Evolutionary conservation across 2,888 invertebrate species (phyloP), one percentile per base, ranked within the genome.

Genomic region (Drosophila nigricruria): DNA sequence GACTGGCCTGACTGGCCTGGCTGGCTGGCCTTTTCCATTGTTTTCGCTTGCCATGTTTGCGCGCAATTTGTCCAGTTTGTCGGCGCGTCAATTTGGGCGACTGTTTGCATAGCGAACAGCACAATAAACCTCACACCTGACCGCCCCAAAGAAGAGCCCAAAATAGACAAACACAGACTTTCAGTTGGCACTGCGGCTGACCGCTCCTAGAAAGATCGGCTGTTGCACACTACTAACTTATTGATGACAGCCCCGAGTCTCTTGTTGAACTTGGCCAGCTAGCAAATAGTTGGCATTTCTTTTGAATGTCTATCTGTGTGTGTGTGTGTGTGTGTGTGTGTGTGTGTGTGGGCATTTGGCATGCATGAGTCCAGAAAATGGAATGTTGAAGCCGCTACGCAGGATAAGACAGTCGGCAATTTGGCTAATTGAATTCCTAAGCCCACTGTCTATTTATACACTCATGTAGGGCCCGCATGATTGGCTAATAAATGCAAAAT

Each of bases 401-500:
- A 45, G 66, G 49, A 62, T 59, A 50, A 52, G 32, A 36, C 42
- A 40, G 14, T 54, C 18, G 49, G 62, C 70, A 71, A 84, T 88
- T 84, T 88, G 61, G 76, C 71, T 86, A 88, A 84, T 84, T 88
- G 84, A 83, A 88, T 86, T 88, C 75, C 75, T 75, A 34, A 45
- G 65, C 42, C 30, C 5, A n/a, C 25, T 2, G 16, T 16, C 57
- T 56, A 70, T 69, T 65, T 65, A 45, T 69, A 47, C 49, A 4
- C 52, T 62, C 77, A 32, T 58, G 18, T 18, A 12, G 0, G 34
- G 9, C 25, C 38, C 42, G 34, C 43, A 50, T 59, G 27, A 18
- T 40, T 76, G 54, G 36, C 56, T 23, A 27, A 59, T n/a, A 57
- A 50, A 60, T 57, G 18, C 54, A 40, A 50, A 54, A 30, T 14